Base-by-base conservation (phyloP, 2,113 vertebrate genomes). In the Rissa tridactyla region DNA sequence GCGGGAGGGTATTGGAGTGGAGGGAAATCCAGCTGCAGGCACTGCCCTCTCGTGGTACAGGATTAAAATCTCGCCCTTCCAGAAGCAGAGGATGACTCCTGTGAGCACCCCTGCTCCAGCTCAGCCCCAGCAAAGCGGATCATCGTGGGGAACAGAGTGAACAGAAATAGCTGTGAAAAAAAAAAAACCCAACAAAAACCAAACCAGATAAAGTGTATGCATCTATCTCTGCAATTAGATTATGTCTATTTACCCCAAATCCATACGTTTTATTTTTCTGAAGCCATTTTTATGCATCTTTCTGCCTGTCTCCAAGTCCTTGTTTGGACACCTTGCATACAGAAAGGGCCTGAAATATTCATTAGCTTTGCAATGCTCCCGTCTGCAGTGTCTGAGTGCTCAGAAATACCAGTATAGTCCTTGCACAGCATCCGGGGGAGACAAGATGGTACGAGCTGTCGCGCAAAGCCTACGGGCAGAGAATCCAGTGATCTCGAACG, bases 31-130 rank as follows among this genome's bases (percentile, higher is more conserved):
- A 20, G 44, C 82, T 96, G 98, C 92, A 44, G 62, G 91, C 95
- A 97, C 64, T 90, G 97, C 98, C 97, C 97, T 95, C 98, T 98
- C 21, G 98, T 94, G 98, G 97, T 38, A 46, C 20, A 2, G 15
- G 14, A 7, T 51, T 18, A 21, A 82, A 92, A 58, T 46, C 71
- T 66, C 61, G 4, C 22, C 8, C n/a, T 46, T 69, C 34, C 81
- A 5, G 38, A 66, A 66, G 40, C 21, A 4, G 21, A 5, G 32
- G 51, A 8, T 4, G 68, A 32, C 4, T 64, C 23, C 34, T 26
- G 80, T 1, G 11, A 91, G 57, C 72, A 82, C 26, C 32, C 72
- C 61, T 27, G 51, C 68, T 54, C 38, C 79, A n/a, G 34, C 62
- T 30, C 49, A 49, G 66, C 49, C 9, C 30, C 27, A 15, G 58